phyloP scores from a whole-genome alignment of 2,113 vertebrate genomes.

The Phodopus roborovskii region DNA sequence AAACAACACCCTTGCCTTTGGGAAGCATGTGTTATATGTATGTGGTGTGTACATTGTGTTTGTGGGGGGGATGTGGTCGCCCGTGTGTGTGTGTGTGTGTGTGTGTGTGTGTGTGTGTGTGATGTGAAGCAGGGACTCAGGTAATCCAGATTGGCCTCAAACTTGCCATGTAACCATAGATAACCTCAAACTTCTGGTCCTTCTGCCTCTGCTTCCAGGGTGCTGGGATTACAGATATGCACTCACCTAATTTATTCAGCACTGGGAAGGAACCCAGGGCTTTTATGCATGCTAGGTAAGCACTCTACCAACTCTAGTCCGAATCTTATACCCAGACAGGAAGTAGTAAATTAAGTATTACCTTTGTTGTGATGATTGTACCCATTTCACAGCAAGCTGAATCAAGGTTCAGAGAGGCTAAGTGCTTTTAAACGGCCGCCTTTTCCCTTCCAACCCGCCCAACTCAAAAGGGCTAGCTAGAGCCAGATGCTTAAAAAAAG shows the following conservation, averaged over 20 bases:
- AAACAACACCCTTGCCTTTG: not conserved
- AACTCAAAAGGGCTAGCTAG: not conserved
- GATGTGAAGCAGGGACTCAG: not conserved
- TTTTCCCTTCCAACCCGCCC: not conserved
- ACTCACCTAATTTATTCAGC: not conserved
- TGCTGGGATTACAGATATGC: not conserved
- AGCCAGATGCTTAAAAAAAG: slow-evolving; percentile 1
- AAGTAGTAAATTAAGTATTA: not conserved
- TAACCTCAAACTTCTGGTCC: not conserved
- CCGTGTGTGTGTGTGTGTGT: not conserved
- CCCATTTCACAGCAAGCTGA: not conserved
- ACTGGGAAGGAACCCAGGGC: not conserved
- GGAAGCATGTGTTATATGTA: not conserved
- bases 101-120: not conserved
- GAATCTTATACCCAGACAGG: not conserved
- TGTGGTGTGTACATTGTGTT: not conserved
- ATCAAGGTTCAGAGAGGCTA: not conserved
- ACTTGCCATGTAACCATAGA: not conserved
- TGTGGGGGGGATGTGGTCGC: not conserved
- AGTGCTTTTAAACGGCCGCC: not conserved
- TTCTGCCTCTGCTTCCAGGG: not conserved
- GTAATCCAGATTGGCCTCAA: not conserved
- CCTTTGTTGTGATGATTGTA: not conserved
- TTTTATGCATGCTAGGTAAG: not conserved
- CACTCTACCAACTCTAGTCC: not conserved